These are phyloP conservation scores for Tillus elongatus DNA, from an alignment of 2,888 invertebrate species.

Conservation along the genomic window DNA sequence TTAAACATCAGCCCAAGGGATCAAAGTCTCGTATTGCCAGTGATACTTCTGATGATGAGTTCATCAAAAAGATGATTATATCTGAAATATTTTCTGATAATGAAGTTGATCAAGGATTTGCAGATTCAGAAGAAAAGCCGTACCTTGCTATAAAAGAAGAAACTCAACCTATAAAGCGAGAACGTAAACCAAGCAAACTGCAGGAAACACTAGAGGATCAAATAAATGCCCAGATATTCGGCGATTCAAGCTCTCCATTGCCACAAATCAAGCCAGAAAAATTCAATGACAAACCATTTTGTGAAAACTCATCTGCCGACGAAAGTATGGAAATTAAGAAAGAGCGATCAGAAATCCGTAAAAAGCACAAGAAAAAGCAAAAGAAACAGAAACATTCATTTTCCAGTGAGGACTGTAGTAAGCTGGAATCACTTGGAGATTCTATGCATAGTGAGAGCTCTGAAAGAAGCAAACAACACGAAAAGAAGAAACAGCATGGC, in stretches of 20 bases:
- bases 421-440: conserved; percentile 34
- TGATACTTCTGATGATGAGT: conserved; percentile 68
- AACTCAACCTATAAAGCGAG: conserved; percentile 34
- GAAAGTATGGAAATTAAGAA: conserved; percentile 29
- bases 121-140: conserved; percentile 30
- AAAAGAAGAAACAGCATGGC: conserved; percentile 40
- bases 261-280: conserved; percentile 34
- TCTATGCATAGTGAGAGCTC: conserved; percentile 28
- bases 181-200: conserved; percentile 30
- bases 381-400: conserved; percentile 63
- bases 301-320: conserved; percentile 35
- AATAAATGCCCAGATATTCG: conserved; percentile 29
- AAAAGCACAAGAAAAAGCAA: conserved; percentile 79
- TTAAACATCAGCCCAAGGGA: conserved; percentile 55
- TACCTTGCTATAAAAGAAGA: conserved; percentile 31
- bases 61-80: conserved; percentile 47
- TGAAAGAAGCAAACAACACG: conserved; percentile 34
- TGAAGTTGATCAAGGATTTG: conserved; percentile 46
- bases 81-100: conserved; percentile 50
- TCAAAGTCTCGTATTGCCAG: conserved; percentile 59
- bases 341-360: conserved; percentile 49
- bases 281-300: conserved; percentile 27
- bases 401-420: conserved; percentile 49
- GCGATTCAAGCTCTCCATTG: conserved; percentile 26
- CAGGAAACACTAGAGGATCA: conserved; percentile 30